A percentile compares a stretch with the other conserved stretches of the same genome.
Evolutionary conservation across 2,113 vertebrate genomes (phyloP).

Genomic region (Barnardius zonarius): DNA sequence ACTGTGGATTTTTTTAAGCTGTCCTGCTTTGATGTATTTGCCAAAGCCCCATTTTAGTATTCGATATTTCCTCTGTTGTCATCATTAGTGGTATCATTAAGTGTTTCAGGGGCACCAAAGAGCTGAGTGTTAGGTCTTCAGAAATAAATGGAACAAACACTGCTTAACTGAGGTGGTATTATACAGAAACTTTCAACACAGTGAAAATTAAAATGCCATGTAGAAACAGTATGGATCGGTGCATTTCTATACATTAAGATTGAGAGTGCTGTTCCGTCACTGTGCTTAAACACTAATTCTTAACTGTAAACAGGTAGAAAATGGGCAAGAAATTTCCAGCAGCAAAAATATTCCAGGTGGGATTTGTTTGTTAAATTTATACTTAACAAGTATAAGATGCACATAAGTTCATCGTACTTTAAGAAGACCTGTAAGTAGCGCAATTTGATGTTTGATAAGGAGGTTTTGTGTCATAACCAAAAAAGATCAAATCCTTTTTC

Average conservation of each 20-base stretch:
- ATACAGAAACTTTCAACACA: background rate
- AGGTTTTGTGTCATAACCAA: background rate
- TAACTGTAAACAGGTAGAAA: conserved; percentile 35
- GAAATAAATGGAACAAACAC: background rate
- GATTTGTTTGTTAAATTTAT: conserved; percentile 28
- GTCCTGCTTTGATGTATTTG: background rate
- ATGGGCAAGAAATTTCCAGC: conserved; percentile 11
- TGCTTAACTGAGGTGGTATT: background rate
- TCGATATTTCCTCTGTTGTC: background rate
- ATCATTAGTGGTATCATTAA: background rate
- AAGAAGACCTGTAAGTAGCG: background rate
- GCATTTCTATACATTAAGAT: background rate
- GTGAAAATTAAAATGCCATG: background rate
- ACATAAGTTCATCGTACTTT: background rate
- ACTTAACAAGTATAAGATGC: background rate
- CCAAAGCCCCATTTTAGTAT: background rate
- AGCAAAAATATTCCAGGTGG: conserved; percentile 23
- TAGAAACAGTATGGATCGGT: background rate
- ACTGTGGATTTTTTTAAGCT: background rate
- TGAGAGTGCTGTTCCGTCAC: background rate
- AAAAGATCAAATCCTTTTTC: background rate
- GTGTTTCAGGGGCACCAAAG: background rate
- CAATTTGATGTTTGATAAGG: background rate
- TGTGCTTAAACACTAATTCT: background rate
- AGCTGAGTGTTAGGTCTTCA: background rate